A percentile compares a stretch with the other conserved stretches of the same genome.
Evolutionary conservation across 2,888 invertebrate species (phyloP).

Genomic region (Eristalis intricaria): DNA sequence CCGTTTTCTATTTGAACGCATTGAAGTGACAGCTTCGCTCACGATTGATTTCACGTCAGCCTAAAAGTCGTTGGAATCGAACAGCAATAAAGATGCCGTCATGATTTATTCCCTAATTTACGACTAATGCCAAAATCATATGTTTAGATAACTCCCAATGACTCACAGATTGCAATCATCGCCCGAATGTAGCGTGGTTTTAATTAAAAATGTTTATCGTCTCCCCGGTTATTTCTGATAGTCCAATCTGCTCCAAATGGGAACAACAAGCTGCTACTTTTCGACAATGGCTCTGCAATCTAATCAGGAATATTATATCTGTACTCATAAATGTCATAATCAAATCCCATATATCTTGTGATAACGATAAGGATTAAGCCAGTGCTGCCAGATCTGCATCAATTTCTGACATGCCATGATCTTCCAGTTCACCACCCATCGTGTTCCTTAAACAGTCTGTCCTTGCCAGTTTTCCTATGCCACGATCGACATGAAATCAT

Average conservation of each 20-base stretch:
- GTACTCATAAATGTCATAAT: not conserved
- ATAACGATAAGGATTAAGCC: not conserved
- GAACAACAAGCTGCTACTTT: not conserved
- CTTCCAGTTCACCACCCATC: too few species aligned
- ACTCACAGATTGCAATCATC: not conserved
- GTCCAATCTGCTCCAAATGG: not conserved
- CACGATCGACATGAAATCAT: too few species aligned
- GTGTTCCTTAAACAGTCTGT: too few species aligned
- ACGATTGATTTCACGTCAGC: not conserved
- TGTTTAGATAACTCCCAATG: not conserved
- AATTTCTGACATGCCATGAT: not conserved
- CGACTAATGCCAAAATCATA: not conserved
- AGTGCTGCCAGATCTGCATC: not conserved
- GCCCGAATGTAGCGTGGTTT: not conserved
- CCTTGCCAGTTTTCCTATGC: too few species aligned
- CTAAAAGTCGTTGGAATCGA: not conserved
- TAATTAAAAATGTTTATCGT: not conserved
- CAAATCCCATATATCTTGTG: not conserved
- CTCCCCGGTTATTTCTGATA: not conserved
- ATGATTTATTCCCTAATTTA: not conserved
- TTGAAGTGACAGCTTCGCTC: too few species aligned
- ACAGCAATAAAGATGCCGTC: too few species aligned
- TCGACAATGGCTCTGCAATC: not conserved
- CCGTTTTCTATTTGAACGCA: too few species aligned
- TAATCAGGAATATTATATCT: not conserved